Conservation (phyloP, 2,888 invertebrate genomes). For the Eustalomyia histrio region DNA sequence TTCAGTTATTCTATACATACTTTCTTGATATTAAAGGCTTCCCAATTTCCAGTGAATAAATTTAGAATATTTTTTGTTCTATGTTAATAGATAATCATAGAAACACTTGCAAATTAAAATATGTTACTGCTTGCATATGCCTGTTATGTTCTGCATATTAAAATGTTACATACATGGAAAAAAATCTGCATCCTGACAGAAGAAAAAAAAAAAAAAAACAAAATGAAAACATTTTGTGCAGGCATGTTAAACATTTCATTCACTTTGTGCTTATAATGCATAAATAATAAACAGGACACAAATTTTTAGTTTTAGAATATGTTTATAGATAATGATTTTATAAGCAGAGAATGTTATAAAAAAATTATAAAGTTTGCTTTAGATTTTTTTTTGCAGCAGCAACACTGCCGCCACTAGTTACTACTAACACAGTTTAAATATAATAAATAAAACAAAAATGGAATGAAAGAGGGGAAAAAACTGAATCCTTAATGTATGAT, state of each 20-base stretch:
- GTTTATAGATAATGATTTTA: slow-evolving; percentile 1
- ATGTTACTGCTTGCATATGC: neutral
- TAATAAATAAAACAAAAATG: neutral
- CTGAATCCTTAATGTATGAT: slow-evolving; percentile 44
- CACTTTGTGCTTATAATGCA: slow-evolving; percentile 54
- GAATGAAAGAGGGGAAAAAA: slow-evolving; percentile 5
- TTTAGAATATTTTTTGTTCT: too few species aligned
- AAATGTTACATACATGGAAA: neutral
- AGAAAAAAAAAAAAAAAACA: neutral
- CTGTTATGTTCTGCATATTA: slow-evolving; percentile 1
- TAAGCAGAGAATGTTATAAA: neutral
- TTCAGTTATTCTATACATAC: too few species aligned
- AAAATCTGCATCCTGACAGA: neutral
- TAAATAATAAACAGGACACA: slow-evolving; percentile 50
- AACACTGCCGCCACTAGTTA: neutral
- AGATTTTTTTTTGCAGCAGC: neutral
- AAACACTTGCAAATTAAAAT: neutral
- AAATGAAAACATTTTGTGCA: neutral
- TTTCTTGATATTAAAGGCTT: too few species aligned
- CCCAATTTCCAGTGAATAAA: too few species aligned
- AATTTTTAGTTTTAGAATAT: slow-evolving; percentile 20
- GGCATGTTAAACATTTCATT: slow-evolving; percentile 42
- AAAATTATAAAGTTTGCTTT: slow-evolving; percentile 13
- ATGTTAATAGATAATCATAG: too few species aligned
- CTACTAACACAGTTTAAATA: slow-evolving; percentile 36